Evolutionary conservation across 1,140 invertebrate species (phyloP), one percentile per base, ranked within the genome.

Genomic region (Protaetia brevitarsis): DNA sequence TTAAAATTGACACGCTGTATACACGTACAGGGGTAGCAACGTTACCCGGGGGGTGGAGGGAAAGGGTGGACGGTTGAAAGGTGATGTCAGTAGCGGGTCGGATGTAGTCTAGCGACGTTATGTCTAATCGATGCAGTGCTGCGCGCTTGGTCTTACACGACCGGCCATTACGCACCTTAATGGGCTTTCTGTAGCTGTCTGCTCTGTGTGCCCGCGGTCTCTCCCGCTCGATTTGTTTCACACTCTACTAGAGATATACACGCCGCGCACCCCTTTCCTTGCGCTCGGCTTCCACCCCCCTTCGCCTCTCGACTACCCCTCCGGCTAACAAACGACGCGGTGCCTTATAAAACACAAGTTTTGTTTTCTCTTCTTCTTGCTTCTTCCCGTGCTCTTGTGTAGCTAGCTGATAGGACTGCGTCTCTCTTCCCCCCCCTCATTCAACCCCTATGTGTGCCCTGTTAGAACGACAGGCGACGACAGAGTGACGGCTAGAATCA

Each of bases 101-200:
- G 64, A 61, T 31, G 67, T 67, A 70, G 73, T 76, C 72, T 74
- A 73, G 73, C 75, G 76, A 75, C 75, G 77, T 77, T 76, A 78
- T 78, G 78, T 80, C 77, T 80, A 80, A 80, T 80, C 78, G 78
- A 80, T 80, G 78, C 76, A 76, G 75, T 77, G 75, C 78, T 80
- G 78, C 78, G 78, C 78, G 77, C 72, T 70, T 67, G 70, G 75
- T 78, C 77, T 77, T 78, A 75, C 70, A 65, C 72, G 69, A 73
- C 74, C 72, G 71, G 66, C 78, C 76, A 80, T 80, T 80, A 79
- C 78, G 78, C 78, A 80, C 78, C 76, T 79, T 80, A 80, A 80
- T 80, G 78, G 78, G 74, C 71, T 74, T 72, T 71, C 73, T 68
- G 73, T 72, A 69, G 70, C 70, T 65, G 65, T 69, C 41, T 66